Percentiles rank a stretch among this genome's conserved stretches.
These are phyloP conservation scores for Aphidoletes aphidimyza DNA, from an alignment of 2,888 invertebrate species.

Conservation along the genomic window DNA sequence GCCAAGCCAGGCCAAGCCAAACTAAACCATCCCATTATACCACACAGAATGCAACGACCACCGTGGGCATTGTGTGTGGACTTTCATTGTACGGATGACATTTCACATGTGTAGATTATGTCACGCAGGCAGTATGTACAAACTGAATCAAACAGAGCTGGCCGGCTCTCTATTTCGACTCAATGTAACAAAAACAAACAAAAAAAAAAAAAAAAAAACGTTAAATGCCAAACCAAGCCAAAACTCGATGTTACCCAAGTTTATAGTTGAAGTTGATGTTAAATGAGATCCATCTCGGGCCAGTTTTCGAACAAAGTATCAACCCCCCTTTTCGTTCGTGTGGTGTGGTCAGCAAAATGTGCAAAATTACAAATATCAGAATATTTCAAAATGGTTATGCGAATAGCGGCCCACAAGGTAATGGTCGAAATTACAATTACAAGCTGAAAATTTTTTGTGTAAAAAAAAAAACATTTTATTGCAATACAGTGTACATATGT, in stretches of 20 bases:
- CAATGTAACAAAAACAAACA: not conserved
- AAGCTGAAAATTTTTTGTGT: conserved; percentile 65
- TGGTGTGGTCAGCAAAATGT: conserved; percentile 53
- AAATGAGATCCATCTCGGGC: conserved; percentile 56
- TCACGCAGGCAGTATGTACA: conserved; percentile 21
- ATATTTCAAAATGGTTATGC: conserved; percentile 52
- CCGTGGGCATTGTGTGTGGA: conserved; percentile 47
- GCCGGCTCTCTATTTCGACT: conserved; percentile 49
- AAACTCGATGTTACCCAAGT: conserved; percentile 50
- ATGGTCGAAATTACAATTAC: conserved; percentile 60
- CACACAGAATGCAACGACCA: conserved; percentile 37
- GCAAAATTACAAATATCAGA: conserved; percentile 53
- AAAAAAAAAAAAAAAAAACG: not conserved
- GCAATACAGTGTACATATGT: conserved; percentile 53
- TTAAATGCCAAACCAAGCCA: not conserved
- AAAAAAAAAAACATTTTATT: conserved; percentile 41
- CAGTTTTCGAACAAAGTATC: conserved; percentile 56
- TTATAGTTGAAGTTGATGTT: conserved; percentile 3
- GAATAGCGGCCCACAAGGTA: conserved; percentile 57
- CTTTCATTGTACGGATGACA: conserved; percentile 25
- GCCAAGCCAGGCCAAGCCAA: not conserved
- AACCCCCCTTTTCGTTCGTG: conserved; percentile 56
- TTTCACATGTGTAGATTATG: not conserved
- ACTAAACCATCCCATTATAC: not conserved
- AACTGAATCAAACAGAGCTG: conserved; percentile 43